Percentiles rank a stretch among this genome's conserved stretches.
phyloP scores from a whole-genome alignment of 1,140 invertebrate genomes.

The Nasonia giraulti region DNA sequence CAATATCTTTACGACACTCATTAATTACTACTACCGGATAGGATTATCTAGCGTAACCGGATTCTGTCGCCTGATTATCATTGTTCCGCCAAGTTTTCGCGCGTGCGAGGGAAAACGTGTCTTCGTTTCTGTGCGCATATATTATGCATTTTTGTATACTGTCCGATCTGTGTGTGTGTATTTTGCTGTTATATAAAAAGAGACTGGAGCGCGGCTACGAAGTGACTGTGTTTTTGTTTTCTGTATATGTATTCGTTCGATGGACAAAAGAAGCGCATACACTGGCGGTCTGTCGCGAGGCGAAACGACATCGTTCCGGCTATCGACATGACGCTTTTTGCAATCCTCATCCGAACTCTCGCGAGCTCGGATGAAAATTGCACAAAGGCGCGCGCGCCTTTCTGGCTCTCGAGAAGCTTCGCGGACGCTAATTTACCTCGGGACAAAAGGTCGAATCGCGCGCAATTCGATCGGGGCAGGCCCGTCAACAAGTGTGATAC shows the following conservation, averaged over 20 bases:
- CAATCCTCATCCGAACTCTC: slow-evolving; percentile 3
- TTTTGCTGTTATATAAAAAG: background rate
- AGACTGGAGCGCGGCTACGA: slow-evolving; percentile 45
- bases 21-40: slow-evolving; percentile 14
- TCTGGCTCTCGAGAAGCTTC: slow-evolving; percentile 9
- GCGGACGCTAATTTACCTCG: background rate
- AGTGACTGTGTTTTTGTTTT: slow-evolving; percentile 28
- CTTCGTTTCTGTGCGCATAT: slow-evolving; percentile 35
- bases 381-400: background rate
- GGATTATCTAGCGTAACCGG: background rate
- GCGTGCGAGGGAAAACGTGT: slow-evolving; percentile 45
- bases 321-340: background rate
- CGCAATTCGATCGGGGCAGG: slow-evolving; percentile 13
- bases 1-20: slow-evolving; percentile 25
- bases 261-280: background rate
- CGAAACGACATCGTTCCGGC: background rate
- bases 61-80: slow-evolving; percentile 61
- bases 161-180: slow-evolving; percentile 37
- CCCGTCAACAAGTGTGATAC: slow-evolving; percentile 14
- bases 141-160: slow-evolving; percentile 42
- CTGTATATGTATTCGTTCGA: background rate
- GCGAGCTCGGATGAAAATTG: slow-evolving; percentile 33
- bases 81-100: slow-evolving; percentile 61
- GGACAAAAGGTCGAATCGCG: slow-evolving; percentile 12
- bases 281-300: background rate